These are phyloP conservation scores for Enteromius unitaeniatus DNA, from an alignment of 2,797 vertebrate genomes.

Conservation along the genomic window DNA sequence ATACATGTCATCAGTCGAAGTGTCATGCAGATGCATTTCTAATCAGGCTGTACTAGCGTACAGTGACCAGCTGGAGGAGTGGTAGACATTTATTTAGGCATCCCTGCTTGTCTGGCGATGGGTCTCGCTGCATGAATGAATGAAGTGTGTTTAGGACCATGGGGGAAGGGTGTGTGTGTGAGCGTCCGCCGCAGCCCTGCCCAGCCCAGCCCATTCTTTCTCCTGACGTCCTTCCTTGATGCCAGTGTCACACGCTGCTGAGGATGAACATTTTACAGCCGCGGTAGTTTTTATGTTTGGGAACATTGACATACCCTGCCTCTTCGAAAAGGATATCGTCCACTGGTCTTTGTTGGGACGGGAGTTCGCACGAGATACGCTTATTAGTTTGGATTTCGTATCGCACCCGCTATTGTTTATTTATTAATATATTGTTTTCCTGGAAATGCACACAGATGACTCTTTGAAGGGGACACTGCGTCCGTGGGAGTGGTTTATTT, in stretches of 20 bases:
- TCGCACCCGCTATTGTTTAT: slow-evolving; percentile 31
- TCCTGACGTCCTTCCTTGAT: slow-evolving; percentile 70
- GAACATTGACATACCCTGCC: slow-evolving; percentile 28
- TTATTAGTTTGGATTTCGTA: slow-evolving; percentile 24
- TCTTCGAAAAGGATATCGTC: slow-evolving; percentile 10
- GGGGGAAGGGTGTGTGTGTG: slow-evolving; percentile 45
- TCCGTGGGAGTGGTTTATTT: slow-evolving; percentile 53
- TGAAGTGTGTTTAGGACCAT: slow-evolving; percentile 53
- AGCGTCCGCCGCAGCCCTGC: slow-evolving; percentile 67
- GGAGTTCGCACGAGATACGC: slow-evolving; percentile 28
- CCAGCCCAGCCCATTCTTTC: slow-evolving; percentile 65
- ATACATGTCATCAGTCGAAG: not conserved
- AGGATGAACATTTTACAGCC: slow-evolving; percentile 56
- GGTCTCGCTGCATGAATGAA: slow-evolving; percentile 53
- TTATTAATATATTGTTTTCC: slow-evolving; percentile 57
- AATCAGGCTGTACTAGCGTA: slow-evolving; percentile 10
- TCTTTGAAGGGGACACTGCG: slow-evolving; percentile 29
- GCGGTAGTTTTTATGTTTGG: slow-evolving; percentile 15
- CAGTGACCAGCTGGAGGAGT: slow-evolving; percentile 41
- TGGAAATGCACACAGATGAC: slow-evolving; percentile 50
- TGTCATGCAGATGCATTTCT: not conserved
- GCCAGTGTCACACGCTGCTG: slow-evolving; percentile 67
- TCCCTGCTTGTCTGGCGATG: not conserved
- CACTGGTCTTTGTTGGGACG: not conserved
- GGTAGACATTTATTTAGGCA: not conserved